Evolutionary conservation across 92 coral and sea anemone genomes (phyloP).

Genomic region (Epizoanthus fatuus): DNA sequence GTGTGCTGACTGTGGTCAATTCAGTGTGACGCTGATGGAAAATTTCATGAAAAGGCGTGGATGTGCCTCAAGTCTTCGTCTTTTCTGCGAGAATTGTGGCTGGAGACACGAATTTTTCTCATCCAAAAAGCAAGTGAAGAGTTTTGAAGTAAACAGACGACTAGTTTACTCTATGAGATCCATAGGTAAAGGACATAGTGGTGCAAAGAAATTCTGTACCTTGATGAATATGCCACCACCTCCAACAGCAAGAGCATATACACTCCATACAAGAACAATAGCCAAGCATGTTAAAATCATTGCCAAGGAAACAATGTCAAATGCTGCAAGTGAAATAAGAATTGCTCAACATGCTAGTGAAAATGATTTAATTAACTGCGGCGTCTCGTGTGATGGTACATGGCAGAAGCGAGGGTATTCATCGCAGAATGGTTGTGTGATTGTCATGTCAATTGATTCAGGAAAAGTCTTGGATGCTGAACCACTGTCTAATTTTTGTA

Average conservation of each 20-base stretch:
- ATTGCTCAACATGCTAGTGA: conserved; percentile 21
- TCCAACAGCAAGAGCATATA: conserved; percentile 61
- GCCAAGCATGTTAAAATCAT: conserved; percentile 45
- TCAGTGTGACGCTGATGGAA: conserved; percentile 33
- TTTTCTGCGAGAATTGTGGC: conserved; percentile 48
- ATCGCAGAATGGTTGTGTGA: conserved; percentile 62
- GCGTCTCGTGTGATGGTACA: conserved; percentile 67
- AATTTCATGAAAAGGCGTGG: conserved; percentile 36
- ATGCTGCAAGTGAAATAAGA: conserved; percentile 58
- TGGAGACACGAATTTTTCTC: conserved; percentile 44
- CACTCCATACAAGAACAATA: conserved; percentile 37
- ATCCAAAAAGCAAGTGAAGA: neutral
- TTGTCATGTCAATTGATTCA: conserved; percentile 45
- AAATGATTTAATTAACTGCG: conserved; percentile 44
- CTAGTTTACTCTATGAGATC: conserved; percentile 66
- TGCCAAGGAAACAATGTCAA: conserved; percentile 53
- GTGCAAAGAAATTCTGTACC: conserved; percentile 70
- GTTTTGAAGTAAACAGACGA: conserved; percentile 49
- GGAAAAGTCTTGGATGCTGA: conserved; percentile 48
- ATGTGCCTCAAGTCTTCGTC: conserved; percentile 52
- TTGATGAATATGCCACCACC: conserved; percentile 77
- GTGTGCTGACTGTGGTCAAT: conserved; percentile 54
- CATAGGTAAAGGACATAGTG: conserved; percentile 69
- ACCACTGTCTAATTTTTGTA: neutral
- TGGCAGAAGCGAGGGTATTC: conserved; percentile 76